Evolutionary conservation across 2,113 vertebrate genomes (phyloP).

Genomic region (Rutilus rutilus): DNA sequence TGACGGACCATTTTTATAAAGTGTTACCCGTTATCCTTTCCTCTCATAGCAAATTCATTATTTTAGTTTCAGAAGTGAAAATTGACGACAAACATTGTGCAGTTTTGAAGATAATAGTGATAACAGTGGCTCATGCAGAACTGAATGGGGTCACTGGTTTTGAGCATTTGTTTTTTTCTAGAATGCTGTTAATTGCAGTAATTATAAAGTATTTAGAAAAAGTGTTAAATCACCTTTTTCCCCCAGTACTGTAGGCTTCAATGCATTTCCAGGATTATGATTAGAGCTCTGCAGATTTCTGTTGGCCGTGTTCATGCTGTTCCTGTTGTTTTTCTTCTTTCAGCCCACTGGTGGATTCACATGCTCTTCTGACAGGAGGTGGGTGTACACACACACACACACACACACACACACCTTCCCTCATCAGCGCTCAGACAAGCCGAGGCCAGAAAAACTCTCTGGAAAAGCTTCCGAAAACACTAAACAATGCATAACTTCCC

Average conservation of each 20-base stretch:
- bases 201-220: neutral
- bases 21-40: too few relatives aligned
- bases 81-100: too few relatives aligned
- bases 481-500: neutral
- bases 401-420: neutral
- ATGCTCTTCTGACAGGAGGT: slow-evolving; percentile 31
- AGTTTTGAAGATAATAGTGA: too few relatives aligned
- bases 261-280: neutral
- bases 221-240: neutral
- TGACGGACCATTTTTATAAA: too few relatives aligned
- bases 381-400: neutral
- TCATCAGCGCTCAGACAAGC: neutral
- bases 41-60: too few relatives aligned
- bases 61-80: too few relatives aligned
- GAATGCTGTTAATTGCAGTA: too few relatives aligned
- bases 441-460: neutral
- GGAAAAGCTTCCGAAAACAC: slow-evolving; percentile 1
- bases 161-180: too few relatives aligned
- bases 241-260: neutral
- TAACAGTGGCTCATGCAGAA: too few relatives aligned
- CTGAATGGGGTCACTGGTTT: too few relatives aligned
- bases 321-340: slow-evolving; percentile 23
- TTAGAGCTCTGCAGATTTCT: neutral
- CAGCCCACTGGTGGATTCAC: neutral
- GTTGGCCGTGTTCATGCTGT: neutral